These are phyloP conservation scores for Fistularia commersonii DNA, from an alignment of 2,797 vertebrate species.

Conservation along the genomic window DNA sequence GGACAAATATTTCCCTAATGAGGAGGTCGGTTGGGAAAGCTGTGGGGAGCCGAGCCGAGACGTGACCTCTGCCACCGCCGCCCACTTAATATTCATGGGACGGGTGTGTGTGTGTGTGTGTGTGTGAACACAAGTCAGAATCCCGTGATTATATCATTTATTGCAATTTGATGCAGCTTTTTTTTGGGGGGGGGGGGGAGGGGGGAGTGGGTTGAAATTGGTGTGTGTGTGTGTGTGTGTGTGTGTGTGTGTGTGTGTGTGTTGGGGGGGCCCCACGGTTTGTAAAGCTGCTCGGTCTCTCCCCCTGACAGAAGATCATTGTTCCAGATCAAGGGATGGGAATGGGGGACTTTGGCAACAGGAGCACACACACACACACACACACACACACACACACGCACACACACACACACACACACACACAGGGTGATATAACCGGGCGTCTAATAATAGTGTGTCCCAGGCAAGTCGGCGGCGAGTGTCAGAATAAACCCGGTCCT, in stretches of 20 bases:
- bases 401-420: conserved; percentile 59
- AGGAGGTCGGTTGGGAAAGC: conserved; percentile 82
- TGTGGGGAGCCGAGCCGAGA: conserved; percentile 86
- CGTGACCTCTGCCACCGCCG: conserved; percentile 87
- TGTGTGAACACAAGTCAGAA: conserved; percentile 3
- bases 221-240: not conserved
- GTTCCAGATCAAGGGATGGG: conserved; percentile 86
- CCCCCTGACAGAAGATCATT: conserved; percentile 88
- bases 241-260: conserved; percentile 7
- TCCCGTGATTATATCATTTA: too few relatives aligned
- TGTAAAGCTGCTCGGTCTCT: conserved; percentile 82
- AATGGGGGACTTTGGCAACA: conserved; percentile 84
- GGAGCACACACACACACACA: conserved; percentile 9
- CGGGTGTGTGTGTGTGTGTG: conserved; percentile 30
- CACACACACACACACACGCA: conserved; percentile 21
- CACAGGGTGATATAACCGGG: conserved; percentile 84
- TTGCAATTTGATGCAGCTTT: too few relatives aligned
- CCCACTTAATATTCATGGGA: conserved; percentile 86
- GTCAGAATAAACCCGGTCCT: conserved; percentile 28
- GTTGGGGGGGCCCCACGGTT: conserved; percentile 63
- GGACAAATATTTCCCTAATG: conserved; percentile 94
- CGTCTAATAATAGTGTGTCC: conserved; percentile 84
- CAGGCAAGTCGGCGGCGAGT: conserved; percentile 44
- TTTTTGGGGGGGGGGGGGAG: too few relatives aligned
- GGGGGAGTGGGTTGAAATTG: conserved; percentile 16